Evolutionary conservation across 2,113 vertebrate species (phyloP).

Genomic region (Nerophis ophidion): DNA sequence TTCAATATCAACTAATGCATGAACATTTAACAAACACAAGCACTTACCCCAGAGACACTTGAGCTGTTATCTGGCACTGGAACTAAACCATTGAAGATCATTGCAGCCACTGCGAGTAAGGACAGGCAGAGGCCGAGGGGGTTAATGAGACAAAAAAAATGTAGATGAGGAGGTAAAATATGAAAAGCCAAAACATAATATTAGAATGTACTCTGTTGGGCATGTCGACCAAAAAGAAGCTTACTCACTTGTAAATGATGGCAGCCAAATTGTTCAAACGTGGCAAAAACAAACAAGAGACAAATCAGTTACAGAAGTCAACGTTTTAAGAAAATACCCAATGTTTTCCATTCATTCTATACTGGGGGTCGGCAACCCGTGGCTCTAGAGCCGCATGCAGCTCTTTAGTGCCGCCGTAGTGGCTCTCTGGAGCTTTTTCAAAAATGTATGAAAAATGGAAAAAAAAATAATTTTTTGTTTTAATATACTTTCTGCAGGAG

Average conservation of each 20-base stretch:
- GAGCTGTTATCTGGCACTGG: slow-evolving; percentile 83
- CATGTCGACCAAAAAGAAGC: slow-evolving; percentile 29
- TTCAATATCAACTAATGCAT: slow-evolving; percentile 8
- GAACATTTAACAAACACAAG: slow-evolving; percentile 16
- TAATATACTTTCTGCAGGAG: too few relatives aligned
- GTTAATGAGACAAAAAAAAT: slow-evolving; percentile 15
- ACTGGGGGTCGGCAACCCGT: too few relatives aligned
- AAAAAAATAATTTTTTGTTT: too few relatives aligned
- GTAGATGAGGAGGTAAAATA: slow-evolving; percentile 23
- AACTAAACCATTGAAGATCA: slow-evolving; percentile 83
- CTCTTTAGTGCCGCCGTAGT: too few relatives aligned
- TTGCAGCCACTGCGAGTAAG: slow-evolving; percentile 77
- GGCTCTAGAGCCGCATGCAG: too few relatives aligned
- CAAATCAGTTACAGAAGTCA: slow-evolving; percentile 90
- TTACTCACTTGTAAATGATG: slow-evolving; percentile 85
- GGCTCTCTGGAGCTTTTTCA: too few relatives aligned
- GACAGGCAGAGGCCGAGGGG: slow-evolving; percentile 8
- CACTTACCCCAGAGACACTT: slow-evolving; percentile 87
- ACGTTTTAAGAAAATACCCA: slow-evolving; percentile 43
- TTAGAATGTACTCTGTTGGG: slow-evolving; percentile 8
- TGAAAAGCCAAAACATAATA: slow-evolving; percentile 23
- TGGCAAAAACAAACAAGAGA: slow-evolving; percentile 84
- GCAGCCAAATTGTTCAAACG: slow-evolving; percentile 78
- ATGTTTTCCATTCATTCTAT: not conserved
- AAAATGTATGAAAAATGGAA: too few relatives aligned